Base-by-base conservation (phyloP, 2,888 invertebrate genomes). In the Marronus borbonicus region DNA sequence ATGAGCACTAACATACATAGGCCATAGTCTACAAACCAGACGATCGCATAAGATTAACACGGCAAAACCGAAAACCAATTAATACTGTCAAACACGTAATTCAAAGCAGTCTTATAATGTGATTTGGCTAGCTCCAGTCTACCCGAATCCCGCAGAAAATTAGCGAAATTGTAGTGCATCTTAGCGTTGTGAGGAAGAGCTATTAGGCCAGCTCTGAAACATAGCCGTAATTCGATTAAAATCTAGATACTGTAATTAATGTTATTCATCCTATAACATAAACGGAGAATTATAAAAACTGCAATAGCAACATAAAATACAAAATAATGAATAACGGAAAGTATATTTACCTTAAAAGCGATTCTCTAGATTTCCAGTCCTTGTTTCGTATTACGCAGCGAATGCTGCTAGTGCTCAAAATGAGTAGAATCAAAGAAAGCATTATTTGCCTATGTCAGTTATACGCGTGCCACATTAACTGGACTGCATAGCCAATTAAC, bases 151-250 rank as follows among this genome's bases (percentile, higher is more conserved):
- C 95, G 92, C 83, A 95, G 91, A 87, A 94, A 94, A 90, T 97
- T 97, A 65, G 94, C 97, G 86, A 94, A 96, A 90, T 97, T 97
- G 90, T 96, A 97, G 89, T 96, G 96, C 89, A 96, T 93, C 89
- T 97, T 97, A 76, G 96, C 96, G 87, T 97, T 97, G 89, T 95
- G 93, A 0, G 96, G 96, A 74, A 96, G 88, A 14, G 94, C 93
- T 81, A 92, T 90, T 77, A 97, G 89, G 68, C 96, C 97, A 70
- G 96, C 93, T 86, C 96, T 96, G 90, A 52, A 91, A 79, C 17
- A 76, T 39, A 20, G 65, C 52, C 58, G 74, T 31, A 64, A 65
- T 49, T 20, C 20, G 28, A 62, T 62, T 60, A 60, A 44, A n/a
- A 44, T 44, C 12, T 8, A 44, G 2, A 44, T 44, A 44, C 12